Conservation (phyloP, 1,140 invertebrate genomes). For the Caenorhabditis tropicalis region DNA sequence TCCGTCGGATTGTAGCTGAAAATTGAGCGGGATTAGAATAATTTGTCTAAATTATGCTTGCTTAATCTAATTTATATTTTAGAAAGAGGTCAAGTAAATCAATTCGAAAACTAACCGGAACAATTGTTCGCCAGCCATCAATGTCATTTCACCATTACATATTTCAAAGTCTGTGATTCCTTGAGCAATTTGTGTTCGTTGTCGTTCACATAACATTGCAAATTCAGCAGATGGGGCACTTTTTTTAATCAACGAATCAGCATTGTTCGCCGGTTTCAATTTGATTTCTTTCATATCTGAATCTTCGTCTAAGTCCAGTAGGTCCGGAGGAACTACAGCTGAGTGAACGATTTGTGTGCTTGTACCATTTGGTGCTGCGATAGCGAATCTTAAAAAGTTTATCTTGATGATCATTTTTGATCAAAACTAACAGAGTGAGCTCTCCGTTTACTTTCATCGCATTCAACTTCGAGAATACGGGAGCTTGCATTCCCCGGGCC, state of each 20-base stretch:
- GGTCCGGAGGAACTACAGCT: not conserved
- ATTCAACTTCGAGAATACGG: not conserved
- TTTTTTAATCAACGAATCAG: not conserved
- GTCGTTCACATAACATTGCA: not conserved
- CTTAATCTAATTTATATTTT: too few species aligned
- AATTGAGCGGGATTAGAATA: too few species aligned
- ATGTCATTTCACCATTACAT: not conserved
- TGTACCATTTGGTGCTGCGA: not conserved
- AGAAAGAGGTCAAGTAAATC: too few species aligned
- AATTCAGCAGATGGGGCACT: not conserved
- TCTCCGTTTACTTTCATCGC: not conserved
- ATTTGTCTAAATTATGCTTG: too few species aligned
- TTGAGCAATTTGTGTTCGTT: not conserved
- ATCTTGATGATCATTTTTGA: too few species aligned
- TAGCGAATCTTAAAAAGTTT: not conserved
- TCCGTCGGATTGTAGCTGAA: too few species aligned
- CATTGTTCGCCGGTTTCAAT: not conserved
- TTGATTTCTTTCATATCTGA: not conserved
- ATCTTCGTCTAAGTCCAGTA: not conserved
- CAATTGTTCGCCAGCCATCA: constrained; percentile 9
- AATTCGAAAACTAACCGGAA: not conserved
- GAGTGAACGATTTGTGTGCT: not conserved
- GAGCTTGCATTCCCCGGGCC: not conserved
- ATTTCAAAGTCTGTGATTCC: constrained; percentile 9
- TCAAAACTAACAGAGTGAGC: not conserved